Evolutionary conservation across 92 coral and sea anemone species (phyloP), one percentile per base, ranked within the genome.

Genomic region (Phenganax marumi): DNA sequence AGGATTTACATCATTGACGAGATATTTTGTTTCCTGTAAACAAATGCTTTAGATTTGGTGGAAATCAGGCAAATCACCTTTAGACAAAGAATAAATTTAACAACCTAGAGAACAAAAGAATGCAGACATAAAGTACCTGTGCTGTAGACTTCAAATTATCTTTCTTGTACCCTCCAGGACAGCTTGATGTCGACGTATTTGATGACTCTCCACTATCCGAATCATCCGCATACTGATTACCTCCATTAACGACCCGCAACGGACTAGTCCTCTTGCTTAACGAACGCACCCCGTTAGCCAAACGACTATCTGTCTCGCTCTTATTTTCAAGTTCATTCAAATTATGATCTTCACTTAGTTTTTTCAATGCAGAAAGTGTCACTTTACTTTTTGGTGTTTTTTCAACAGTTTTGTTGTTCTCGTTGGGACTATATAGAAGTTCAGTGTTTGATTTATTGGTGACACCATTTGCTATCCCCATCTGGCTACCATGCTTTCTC

Each of bases 191-290:
- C 17, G 83, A 78, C 7, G 90, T 91, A 81, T 93, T 92, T 48
- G 93, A 81, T 22, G 99, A 96, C 76, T 96, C 99, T n/a, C 60
- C 83, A 68, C 99, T 96, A 76, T 96, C 99, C 6, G 99, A 85
- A 39, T 96, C 97, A 26, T 93, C 97, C 21, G 91, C 90, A 14
- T 89, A 87, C 4, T 90, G 43, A 33, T 33, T 33, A 33, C 43
- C 97, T 64, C 82, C 90, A 18, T 89, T 88, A 73, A 89, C 88
- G n/a, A 68, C 52, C 11, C 91, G 85, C 61, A 81, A 76, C 71
- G 85, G 84, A 87, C 83, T 86, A 50, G 77, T 72, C 76, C 86
- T 73, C 85, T 91, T 96, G 24, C 88, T 77, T 48, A 76, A 87
- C 76, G 90, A 75, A n/a, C 81, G 70, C 46, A n/a, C 80, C 1